These are phyloP conservation scores for Drosophila paulistorum DNA, from an alignment of 1,140 invertebrate species.

Conservation along the genomic window DNA sequence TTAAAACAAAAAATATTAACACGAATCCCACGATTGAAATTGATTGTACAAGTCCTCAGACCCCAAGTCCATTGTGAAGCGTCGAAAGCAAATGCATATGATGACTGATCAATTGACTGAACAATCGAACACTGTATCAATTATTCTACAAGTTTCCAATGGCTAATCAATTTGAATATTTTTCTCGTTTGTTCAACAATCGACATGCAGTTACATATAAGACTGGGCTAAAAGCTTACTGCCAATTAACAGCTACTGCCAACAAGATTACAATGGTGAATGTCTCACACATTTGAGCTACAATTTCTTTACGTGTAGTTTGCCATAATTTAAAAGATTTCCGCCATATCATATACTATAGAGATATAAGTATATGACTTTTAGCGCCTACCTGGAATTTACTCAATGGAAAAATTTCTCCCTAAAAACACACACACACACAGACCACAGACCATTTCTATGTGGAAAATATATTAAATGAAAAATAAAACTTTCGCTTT, in stretches of 20 bases:
- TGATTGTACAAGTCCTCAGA: slow-evolving; percentile 57
- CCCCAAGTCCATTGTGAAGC: not conserved
- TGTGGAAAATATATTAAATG: slow-evolving; percentile 1
- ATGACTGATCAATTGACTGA: not conserved
- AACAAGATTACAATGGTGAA: not conserved
- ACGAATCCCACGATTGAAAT: slow-evolving; percentile 43
- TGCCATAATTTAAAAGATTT: not conserved
- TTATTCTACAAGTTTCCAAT: not conserved
- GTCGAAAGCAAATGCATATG: slow-evolving; percentile 10
- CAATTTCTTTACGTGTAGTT: slow-evolving; percentile 4
- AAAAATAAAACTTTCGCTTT: slow-evolving; percentile 13
- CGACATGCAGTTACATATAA: too few species aligned
- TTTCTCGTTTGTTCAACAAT: too few species aligned
- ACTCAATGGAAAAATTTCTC: not conserved
- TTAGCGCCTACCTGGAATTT: slow-evolving; percentile 5
- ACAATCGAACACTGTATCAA: not conserved
- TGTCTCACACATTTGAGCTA: not conserved
- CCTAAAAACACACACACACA: too few species aligned
- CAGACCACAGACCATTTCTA: not conserved
- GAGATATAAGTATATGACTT: not conserved
- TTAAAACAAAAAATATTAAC: slow-evolving; percentile 33
- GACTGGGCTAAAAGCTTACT: not conserved
- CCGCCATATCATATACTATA: slow-evolving; percentile 3
- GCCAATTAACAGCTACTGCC: not conserved
- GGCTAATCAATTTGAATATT: not conserved